phyloP scores from a whole-genome alignment of 1,140 invertebrate species.

The Drosophila asahinai region DNA sequence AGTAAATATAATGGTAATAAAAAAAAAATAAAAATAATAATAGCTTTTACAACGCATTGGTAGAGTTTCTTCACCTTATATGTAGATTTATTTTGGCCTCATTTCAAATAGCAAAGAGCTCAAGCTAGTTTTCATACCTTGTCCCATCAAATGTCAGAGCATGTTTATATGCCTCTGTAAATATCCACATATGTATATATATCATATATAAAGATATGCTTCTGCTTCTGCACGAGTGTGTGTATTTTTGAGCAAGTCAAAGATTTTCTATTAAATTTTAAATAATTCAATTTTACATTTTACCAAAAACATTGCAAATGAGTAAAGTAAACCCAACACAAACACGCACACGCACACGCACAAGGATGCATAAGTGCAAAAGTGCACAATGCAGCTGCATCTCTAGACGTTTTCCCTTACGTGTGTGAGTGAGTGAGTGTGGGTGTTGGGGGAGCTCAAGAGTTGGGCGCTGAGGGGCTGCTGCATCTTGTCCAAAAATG shows the following conservation, averaged over 20 bases:
- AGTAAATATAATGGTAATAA: too few relatives aligned
- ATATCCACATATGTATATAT: slow-evolving; percentile 19
- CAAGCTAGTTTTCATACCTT: slow-evolving; percentile 19
- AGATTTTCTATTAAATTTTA: slow-evolving; percentile 84
- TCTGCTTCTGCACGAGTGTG: slow-evolving; percentile 28
- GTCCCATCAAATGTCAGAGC: background rate
- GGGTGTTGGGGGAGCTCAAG: background rate
- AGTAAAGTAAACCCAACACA: slow-evolving; percentile 74
- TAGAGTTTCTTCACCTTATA: background rate
- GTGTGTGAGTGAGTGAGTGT: slow-evolving; percentile 16
- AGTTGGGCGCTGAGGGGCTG: slow-evolving; percentile 30
- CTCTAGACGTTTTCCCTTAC: slow-evolving; percentile 38
- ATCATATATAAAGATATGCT: slow-evolving; percentile 6
- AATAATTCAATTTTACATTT: slow-evolving; percentile 84
- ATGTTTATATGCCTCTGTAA: slow-evolving; percentile 39
- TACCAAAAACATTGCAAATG: slow-evolving; percentile 81
- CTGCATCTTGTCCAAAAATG: slow-evolving; percentile 80
- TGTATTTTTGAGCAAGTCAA: slow-evolving; percentile 75
- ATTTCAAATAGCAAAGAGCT: slow-evolving; percentile 13
- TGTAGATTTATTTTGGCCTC: background rate
- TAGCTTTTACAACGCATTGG: background rate
- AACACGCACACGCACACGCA: slow-evolving; percentile 19
- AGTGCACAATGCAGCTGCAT: slow-evolving; percentile 46
- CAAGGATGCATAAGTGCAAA: slow-evolving; percentile 4
- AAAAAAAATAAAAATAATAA: too few relatives aligned